These are phyloP conservation scores for Allacma fusca DNA, from an alignment of 2,888 invertebrate species.

Conservation along the genomic window DNA sequence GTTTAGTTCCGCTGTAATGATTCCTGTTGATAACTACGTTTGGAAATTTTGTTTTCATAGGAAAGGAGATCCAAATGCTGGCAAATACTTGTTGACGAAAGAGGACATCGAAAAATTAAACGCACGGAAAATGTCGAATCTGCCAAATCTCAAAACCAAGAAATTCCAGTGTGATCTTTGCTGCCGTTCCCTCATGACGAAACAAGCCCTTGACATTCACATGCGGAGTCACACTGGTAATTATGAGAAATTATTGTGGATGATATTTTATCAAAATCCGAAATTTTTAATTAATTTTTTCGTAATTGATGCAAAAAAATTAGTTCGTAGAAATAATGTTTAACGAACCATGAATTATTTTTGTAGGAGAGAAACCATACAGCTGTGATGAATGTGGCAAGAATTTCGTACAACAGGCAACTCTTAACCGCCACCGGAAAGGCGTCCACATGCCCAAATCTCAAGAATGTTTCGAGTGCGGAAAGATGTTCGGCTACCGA, in stretches of 20 bases:
- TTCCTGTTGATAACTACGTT: too few species aligned
- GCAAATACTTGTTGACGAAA: slow-evolving; percentile 42
- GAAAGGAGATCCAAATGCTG: slow-evolving; percentile 44
- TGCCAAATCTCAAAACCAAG: slow-evolving; percentile 43
- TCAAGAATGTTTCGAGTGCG: slow-evolving; percentile 60
- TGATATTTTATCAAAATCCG: too few species aligned
- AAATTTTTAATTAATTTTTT: too few species aligned
- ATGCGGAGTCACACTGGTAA: slow-evolving; percentile 60
- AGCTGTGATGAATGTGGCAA: slow-evolving; percentile 58
- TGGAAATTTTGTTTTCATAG: slow-evolving; percentile 10
- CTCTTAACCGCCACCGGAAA: slow-evolving; percentile 57
- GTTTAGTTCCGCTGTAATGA: not conserved
- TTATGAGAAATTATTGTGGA: not conserved
- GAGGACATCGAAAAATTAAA: slow-evolving; percentile 42
- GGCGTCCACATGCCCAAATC: slow-evolving; percentile 60
- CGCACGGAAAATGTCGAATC: slow-evolving; percentile 36
- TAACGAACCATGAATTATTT: not conserved
- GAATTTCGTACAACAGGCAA: slow-evolving; percentile 58
- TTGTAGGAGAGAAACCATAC: slow-evolving; percentile 56
- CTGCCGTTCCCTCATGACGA: slow-evolving; percentile 59
- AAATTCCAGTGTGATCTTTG: slow-evolving; percentile 60
- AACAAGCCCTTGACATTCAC: slow-evolving; percentile 59
- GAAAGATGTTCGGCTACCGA: slow-evolving; percentile 59
- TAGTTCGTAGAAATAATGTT: not conserved
- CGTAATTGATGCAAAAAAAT: too few species aligned